Evolutionary conservation across 2,888 invertebrate genomes (phyloP), one percentile per base, ranked within the genome.

Genomic region (Schizaphis graminum): DNA sequence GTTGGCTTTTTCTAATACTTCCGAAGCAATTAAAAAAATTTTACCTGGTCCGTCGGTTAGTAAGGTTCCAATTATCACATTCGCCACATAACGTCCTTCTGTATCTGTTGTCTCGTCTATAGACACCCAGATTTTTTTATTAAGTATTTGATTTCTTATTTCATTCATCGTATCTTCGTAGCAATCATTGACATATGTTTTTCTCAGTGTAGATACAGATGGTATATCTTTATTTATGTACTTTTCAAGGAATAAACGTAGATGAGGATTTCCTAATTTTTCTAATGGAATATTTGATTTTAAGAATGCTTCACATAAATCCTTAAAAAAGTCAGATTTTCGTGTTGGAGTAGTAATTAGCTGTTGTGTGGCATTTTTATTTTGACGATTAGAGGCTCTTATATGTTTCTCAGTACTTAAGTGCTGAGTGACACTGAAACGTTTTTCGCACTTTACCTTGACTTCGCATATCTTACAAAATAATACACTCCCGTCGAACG

Each of bases 1-100:
- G 41, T 94, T 94, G n/a, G 91, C 91, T 86, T 91, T 94, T 92
- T 49, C 57, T 24, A 91, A 28, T 26, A 91, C 86, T 47, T 41
- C 67, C 26, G 67, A 35, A 24, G 89, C 41, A 67, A 94, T 47
- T 35, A 94, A 61, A n/a, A n/a, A n/a, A n/a, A n/a, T n/a, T n/a
- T n/a, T n/a, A n/a, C n/a, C n/a, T n/a, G n/a, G n/a, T n/a, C 35
- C 84, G 35, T 44, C 53, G 44, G 77, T 53, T 57, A 57, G 49
- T 85, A 87, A 61, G 26, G 53, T 41, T 47, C 61, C 92, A 85
- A 92, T 53, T 87, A 87, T 41, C 24, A 87, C 24, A 87, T 92
- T 92, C 28, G 77, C 87, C 24, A 92, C 61, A 61, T 41, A 92
- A 26, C 44, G 56, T 35, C 92, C 67, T 87, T 57, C 41, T 56